Conservation (phyloP, 2,797 vertebrate genomes). For the Iguana delicatissima region DNA sequence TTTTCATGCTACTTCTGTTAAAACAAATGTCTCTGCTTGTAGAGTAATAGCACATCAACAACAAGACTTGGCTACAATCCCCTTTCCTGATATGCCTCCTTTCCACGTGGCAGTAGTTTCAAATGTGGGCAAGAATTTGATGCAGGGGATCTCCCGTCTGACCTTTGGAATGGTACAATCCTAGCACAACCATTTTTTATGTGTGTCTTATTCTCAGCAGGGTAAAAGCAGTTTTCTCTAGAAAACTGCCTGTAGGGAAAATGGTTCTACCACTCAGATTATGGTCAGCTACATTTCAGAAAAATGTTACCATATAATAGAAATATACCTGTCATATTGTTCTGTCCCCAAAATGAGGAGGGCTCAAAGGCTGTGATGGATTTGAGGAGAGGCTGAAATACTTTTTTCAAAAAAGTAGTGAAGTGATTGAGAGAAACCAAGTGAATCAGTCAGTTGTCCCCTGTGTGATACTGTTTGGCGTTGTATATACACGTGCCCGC, state of each 20-base stretch:
- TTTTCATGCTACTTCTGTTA: not conserved
- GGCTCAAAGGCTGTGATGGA: not conserved
- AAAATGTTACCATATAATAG: not conserved
- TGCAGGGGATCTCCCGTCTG: not conserved
- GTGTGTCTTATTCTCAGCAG: not conserved
- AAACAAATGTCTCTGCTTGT: not conserved
- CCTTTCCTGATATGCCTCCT: not conserved
- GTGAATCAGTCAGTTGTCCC: not conserved
- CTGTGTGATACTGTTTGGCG: not conserved
- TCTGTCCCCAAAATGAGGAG: not conserved
- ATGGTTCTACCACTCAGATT: not conserved
- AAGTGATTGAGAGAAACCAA: not conserved
- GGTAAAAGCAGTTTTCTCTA: not conserved
- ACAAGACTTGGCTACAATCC: not conserved
- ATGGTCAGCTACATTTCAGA: not conserved
- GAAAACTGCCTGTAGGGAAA: not conserved
- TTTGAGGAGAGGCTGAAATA: not conserved
- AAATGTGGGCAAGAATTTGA: not conserved
- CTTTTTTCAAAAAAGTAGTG: not conserved
- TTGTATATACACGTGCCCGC: not conserved
- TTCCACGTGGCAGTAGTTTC: not conserved
- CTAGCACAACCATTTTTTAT: not conserved
- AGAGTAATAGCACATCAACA: not conserved
- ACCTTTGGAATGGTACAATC: not conserved
- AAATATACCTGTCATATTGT: not conserved